phyloP scores from a whole-genome alignment of 2,113 vertebrate genomes.

The Emydura subglobosa region DNA sequence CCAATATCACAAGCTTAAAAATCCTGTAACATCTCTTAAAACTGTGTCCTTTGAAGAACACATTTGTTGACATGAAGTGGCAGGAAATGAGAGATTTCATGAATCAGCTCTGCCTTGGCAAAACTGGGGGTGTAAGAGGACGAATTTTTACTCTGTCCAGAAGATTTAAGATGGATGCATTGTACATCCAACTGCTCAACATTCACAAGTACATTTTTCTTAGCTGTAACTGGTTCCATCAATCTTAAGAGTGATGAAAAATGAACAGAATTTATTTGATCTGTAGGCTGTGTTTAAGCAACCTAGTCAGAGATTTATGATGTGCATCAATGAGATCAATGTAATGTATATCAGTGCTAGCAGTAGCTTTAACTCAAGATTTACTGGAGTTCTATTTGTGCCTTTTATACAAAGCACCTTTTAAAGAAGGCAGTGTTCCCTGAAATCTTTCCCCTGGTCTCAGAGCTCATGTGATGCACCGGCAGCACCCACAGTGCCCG shows the following conservation, averaged over 20 bases:
- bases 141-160: neutral
- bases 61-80: neutral
- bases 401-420: fast-evolving
- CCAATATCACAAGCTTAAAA: neutral
- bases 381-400: neutral
- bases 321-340: neutral
- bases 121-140: neutral
- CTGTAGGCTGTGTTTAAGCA: slow-evolving; percentile 12
- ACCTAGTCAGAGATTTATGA: neutral
- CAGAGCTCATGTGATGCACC: neutral
- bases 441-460: neutral
- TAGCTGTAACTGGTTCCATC: neutral
- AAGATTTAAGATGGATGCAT: neutral
- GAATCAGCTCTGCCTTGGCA: neutral
- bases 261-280: neutral
- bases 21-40: neutral
- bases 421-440: neutral
- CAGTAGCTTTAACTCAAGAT: neutral
- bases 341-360: neutral
- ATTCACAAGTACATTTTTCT: slow-evolving; percentile 30
- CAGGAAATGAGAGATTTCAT: slow-evolving; percentile 22
- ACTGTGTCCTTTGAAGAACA: neutral
- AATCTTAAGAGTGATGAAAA: neutral
- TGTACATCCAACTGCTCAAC: neutral
- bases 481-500: neutral